Evolutionary conservation across 2,797 vertebrate genomes (phyloP), one percentile per base, ranked within the genome.

Genomic region (Oreonectes daqikongensis): DNA sequence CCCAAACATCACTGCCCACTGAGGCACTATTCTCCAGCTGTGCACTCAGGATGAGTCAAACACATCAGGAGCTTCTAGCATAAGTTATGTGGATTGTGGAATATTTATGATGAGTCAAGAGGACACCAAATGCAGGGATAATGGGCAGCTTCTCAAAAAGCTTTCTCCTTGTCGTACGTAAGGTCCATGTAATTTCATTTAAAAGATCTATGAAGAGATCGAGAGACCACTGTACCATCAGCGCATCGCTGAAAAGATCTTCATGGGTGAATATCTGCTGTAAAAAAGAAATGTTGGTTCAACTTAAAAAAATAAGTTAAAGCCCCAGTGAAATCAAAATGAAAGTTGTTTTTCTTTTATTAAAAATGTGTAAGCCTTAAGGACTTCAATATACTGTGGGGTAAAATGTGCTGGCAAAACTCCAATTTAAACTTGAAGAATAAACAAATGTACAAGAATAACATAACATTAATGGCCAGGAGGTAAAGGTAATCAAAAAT

Each of bases 21-120:
- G 20, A 12, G 11, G 30, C 71, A 17, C 22, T 15, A 42, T 44
- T 66, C 57, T 20, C 70, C 12, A 26, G 15, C 24, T 15, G 24
- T 1, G 1, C 30, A 50, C 70, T 55, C 26, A 65, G 63, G 61
- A 59, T 18, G 20, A 30, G 42, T 72, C 38, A 40, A 50, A 63
- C 55, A 20, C 26, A 50, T 68, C 40, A 22, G 40, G 26, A 30
- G 20, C 24, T 55, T 35, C 11, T 59, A 68, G 35, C 30, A 42
- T 78, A 63, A n/a, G 3, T 22, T 57, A 59, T 8, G 1, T 10
- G 2, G 4, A 12, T 35, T 57, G 28, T 50, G 42, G 53, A 40
- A 76, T 30, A 65, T 77, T 79, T 61, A 59, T 73, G 77, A 64
- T 73, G 73, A 77, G 68, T 4, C 1, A 12, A 17, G 64, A 20